A percentile compares a stretch with the other conserved stretches of the same genome.
phyloP scores from a whole-genome alignment of 2,797 vertebrate genomes.

The Psittacula derbiana region DNA sequence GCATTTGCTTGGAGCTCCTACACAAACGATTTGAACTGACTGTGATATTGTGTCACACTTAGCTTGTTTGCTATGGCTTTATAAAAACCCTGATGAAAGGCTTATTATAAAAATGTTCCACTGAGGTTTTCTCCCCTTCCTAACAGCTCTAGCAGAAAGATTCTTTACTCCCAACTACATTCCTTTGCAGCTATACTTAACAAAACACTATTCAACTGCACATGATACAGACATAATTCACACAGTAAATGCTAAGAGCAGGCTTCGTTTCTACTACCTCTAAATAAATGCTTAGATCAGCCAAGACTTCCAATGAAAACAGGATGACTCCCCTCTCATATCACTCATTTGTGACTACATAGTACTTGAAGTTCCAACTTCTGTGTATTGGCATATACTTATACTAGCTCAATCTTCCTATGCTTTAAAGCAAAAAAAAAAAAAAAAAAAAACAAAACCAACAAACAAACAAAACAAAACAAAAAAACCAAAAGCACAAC shows the following conservation, averaged over 20 bases:
- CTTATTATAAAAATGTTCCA: neutral
- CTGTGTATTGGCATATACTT: neutral
- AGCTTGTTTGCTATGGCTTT: neutral
- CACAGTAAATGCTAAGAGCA: rapidly evolving
- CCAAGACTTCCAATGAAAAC: neutral
- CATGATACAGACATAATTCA: neutral
- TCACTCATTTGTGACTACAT: neutral
- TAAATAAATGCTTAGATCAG: neutral
- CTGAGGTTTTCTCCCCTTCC: neutral
- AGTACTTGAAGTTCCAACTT: neutral
- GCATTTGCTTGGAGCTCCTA: neutral
- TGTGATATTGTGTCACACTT: neutral
- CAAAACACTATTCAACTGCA: neutral
- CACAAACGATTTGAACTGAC: neutral
- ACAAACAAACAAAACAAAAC: no score
- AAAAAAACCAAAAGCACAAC: neutral
- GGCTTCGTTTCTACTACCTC: neutral
- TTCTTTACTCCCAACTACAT: neutral
- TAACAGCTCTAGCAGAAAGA: neutral
- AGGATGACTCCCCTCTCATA: neutral
- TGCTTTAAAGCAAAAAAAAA: neutral
- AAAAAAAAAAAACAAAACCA: neutral
- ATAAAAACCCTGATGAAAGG: neutral
- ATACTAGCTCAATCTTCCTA: neutral
- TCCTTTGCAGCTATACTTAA: neutral